Percentiles rank a stretch among this genome's conserved stretches.
Conservation (phyloP, 2,113 vertebrate species). For the Fukomys damarensis region DNA sequence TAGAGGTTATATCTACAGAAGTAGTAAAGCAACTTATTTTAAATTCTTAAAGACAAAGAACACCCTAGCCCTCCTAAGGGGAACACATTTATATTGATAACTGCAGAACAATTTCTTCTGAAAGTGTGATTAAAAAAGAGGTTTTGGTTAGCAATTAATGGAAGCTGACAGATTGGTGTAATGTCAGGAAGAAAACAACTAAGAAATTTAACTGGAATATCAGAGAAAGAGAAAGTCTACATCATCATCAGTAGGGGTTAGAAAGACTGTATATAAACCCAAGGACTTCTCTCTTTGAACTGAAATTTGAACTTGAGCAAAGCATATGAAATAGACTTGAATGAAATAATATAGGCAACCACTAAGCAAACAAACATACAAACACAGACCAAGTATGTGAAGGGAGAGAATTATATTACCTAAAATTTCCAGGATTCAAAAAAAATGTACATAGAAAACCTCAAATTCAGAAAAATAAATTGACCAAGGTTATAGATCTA, state of each 20-base stretch:
- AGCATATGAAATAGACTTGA: background rate
- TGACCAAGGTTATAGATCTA: background rate
- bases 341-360: background rate
- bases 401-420: background rate
- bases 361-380: background rate
- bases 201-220: background rate
- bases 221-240: background rate
- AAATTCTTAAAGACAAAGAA: background rate
- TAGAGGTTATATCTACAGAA: background rate
- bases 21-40: background rate
- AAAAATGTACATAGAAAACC: background rate
- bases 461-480: background rate
- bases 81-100: background rate
- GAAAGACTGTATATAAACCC: background rate
- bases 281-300: background rate
- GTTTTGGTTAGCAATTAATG: background rate
- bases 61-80: background rate
- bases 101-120: background rate
- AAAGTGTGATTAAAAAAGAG: background rate
- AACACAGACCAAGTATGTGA: background rate
- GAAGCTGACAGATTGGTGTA: background rate
- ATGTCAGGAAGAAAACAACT: background rate
- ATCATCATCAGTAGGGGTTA: background rate
- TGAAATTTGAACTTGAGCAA: background rate
- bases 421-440: background rate